phyloP scores from a whole-genome alignment of 2,113 vertebrate species.

The Saimiri boliviensis region DNA sequence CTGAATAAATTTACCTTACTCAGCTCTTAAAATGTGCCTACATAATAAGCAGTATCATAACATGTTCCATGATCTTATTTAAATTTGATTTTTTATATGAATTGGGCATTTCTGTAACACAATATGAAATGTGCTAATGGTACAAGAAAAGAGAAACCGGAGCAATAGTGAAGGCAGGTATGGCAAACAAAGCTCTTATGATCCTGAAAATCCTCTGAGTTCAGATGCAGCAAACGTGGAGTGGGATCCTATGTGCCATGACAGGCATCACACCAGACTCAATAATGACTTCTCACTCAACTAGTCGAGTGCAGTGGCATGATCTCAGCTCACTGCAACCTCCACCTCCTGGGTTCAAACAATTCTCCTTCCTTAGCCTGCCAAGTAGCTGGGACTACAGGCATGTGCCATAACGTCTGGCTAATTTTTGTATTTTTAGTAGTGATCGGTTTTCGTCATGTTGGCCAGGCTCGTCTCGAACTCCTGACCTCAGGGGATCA shows the following conservation, averaged over 20 bases:
- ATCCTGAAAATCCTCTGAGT: not conserved
- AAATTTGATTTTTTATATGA: not conserved
- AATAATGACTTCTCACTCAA: not conserved
- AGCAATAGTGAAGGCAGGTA: not conserved
- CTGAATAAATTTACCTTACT: slow-evolving; percentile 13
- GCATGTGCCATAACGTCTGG: no score
- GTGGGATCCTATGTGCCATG: not conserved
- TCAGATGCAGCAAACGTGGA: not conserved
- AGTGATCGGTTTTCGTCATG: no score
- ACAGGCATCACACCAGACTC: not conserved
- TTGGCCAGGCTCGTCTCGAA: no score
- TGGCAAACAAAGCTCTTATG: not conserved
- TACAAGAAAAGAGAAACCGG: not conserved
- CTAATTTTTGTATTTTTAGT: no score
- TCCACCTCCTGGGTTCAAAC: no score
- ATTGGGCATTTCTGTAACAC: not conserved
- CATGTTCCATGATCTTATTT: not conserved
- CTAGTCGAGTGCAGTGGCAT: not conserved
- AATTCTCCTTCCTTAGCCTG: no score
- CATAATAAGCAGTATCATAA: not conserved
- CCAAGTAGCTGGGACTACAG: no score
- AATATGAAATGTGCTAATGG: not conserved
- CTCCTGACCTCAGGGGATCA: no score
- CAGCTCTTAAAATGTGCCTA: slow-evolving; percentile 16
- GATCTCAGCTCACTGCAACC: no score